Conservation (phyloP, 2,888 invertebrate genomes). For the Sipha maydis region DNA sequence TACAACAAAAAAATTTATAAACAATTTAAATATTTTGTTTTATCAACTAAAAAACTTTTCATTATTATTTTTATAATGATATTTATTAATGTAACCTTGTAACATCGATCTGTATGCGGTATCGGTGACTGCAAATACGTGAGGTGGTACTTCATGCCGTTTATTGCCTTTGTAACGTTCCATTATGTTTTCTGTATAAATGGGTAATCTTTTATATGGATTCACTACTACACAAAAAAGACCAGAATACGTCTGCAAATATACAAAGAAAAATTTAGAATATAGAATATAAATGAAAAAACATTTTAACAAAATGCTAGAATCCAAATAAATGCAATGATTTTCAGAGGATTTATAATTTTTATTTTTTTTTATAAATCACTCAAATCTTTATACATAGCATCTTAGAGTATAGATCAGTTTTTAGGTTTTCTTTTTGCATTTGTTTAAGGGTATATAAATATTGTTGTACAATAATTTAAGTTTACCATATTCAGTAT, state of each 20-base stretch:
- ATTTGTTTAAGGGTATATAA: too few relatives aligned
- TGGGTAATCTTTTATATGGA: conserved; percentile 98
- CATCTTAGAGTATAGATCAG: too few relatives aligned
- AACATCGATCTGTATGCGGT: conserved; percentile 99
- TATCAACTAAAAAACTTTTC: background rate
- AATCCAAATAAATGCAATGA: background rate
- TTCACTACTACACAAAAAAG: conserved; percentile 99
- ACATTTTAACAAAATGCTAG: background rate
- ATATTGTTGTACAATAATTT: too few relatives aligned
- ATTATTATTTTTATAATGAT: background rate
- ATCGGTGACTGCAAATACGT: conserved; percentile 99
- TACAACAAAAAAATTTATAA: conserved; percentile 69
- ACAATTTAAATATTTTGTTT: conserved; percentile 12
- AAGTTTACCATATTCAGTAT: too few relatives aligned
- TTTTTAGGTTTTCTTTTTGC: too few relatives aligned
- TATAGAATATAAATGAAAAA: conserved; percentile 13
- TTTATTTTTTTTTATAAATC: too few relatives aligned
- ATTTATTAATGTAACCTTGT: conserved; percentile 78
- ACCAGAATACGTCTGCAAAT: conserved; percentile 96
- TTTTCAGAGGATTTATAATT: too few relatives aligned
- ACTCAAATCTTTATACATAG: too few relatives aligned
- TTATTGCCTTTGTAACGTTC: conserved; percentile 99
- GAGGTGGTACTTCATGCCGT: conserved; percentile 98
- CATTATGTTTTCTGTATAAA: conserved; percentile 99
- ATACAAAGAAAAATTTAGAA: conserved; percentile 63